These are phyloP conservation scores for Lutjanus campechanus DNA, from an alignment of 2,797 vertebrate species.

Conservation along the genomic window DNA sequence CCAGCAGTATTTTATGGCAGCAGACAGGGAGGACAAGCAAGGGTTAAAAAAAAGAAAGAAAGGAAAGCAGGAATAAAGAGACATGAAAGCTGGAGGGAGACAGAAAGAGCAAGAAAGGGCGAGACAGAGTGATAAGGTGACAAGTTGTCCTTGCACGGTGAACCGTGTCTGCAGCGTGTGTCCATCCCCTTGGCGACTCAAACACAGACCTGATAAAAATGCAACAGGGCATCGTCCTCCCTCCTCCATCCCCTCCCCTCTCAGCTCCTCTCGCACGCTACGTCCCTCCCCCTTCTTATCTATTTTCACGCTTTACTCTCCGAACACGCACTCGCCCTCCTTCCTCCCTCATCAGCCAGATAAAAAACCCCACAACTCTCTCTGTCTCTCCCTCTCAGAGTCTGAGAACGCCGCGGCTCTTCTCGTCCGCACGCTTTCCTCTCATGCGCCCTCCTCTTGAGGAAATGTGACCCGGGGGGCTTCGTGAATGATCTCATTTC, in stretches of 20 bases:
- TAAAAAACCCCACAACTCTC: slow-evolving; percentile 17
- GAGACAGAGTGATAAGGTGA: slow-evolving; percentile 54
- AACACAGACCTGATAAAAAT: slow-evolving; percentile 68
- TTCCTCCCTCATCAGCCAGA: slow-evolving; percentile 39
- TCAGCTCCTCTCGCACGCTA: slow-evolving; percentile 16
- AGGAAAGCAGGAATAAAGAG: background rate
- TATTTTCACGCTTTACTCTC: slow-evolving; percentile 57
- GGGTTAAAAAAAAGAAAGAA: too few relatives aligned
- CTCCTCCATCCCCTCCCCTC: background rate
- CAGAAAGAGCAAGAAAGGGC: slow-evolving; percentile 25
- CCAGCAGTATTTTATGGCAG: background rate
- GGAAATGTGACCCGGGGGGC: slow-evolving; percentile 68
- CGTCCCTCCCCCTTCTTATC: slow-evolving; percentile 45
- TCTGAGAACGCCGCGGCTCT: slow-evolving; percentile 7
- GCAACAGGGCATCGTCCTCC: slow-evolving; percentile 46
- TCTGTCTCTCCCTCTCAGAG: slow-evolving; percentile 2
- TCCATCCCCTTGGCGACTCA: slow-evolving; percentile 59
- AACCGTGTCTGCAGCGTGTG: slow-evolving; percentile 42
- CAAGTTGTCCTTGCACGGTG: slow-evolving; percentile 54
- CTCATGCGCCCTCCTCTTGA: slow-evolving; percentile 39
- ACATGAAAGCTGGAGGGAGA: slow-evolving; percentile 8
- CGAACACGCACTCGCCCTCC: slow-evolving; percentile 47
- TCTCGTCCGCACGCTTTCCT: slow-evolving; percentile 18
- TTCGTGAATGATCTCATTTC: slow-evolving; percentile 68
- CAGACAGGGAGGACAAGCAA: background rate